These are phyloP conservation scores for Pseudomyrmex cubaensis DNA, from an alignment of 1,140 invertebrate genomes.

Conservation along the genomic window DNA sequence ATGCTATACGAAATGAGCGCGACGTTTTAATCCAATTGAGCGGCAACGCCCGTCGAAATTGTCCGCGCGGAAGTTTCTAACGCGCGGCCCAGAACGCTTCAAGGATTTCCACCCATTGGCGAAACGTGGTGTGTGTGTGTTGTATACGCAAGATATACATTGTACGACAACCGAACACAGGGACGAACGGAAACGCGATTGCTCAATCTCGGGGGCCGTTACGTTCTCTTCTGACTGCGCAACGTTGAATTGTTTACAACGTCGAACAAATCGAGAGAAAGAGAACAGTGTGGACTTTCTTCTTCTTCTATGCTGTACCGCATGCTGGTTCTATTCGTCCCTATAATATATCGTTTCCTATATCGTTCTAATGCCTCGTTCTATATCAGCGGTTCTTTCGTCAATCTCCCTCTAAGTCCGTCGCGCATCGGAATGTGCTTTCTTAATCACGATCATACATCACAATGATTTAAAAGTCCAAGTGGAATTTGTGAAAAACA, in stretches of 20 bases:
- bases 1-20: slow-evolving; percentile 25
- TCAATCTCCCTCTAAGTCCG: not conserved
- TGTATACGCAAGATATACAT: slow-evolving; percentile 43
- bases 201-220: slow-evolving; percentile 66
- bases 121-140: not conserved
- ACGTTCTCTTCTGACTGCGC: slow-evolving; percentile 55
- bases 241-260: slow-evolving; percentile 64
- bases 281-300: slow-evolving; percentile 22
- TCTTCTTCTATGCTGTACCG: not conserved
- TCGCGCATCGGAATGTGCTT: slow-evolving; percentile 22
- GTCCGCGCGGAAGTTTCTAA: slow-evolving; percentile 33
- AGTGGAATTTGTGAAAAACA: not conserved
- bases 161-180: slow-evolving; percentile 14
- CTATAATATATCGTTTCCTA: not conserved
- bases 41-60: slow-evolving; percentile 35
- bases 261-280: slow-evolving; percentile 11
- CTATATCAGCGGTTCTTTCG: not conserved
- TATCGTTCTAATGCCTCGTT: slow-evolving; percentile 9
- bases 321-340: not conserved
- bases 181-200: slow-evolving; percentile 64
- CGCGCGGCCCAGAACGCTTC: not conserved
- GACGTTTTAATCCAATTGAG: slow-evolving; percentile 52
- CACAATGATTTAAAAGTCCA: too few species aligned
- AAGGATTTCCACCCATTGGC: slow-evolving; percentile 42
- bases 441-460: not conserved